Base-by-base conservation (phyloP, 2,888 invertebrate genomes). In the Eilema sororculum region DNA sequence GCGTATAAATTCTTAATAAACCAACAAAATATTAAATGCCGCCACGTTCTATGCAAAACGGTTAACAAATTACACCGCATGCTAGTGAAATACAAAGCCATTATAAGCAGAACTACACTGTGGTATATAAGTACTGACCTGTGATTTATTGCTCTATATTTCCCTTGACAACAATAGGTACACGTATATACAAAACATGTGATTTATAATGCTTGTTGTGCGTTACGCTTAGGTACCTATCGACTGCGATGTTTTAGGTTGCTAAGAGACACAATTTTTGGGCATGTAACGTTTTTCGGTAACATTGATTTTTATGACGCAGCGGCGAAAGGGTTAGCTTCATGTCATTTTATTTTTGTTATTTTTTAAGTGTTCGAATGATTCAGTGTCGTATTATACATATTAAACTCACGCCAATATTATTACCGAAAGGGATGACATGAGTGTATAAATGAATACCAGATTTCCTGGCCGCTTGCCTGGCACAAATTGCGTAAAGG, bases 201-300 rank as follows among this genome's bases (percentile, higher is more conserved):
- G 89, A 87, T 85, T 86, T 87, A 86, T 87, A 79, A 77, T 81
- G 78, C 79, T 74, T 77, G 78, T 80, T 73, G 81, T 88, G 89
- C 89, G 88, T 89, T 86, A 77, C 74, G 67, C 73, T 74, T 78
- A 66, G 61, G 57, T 78, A 77, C 64, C 37, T 86, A 84, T 84
- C 76, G 82, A 84, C 85, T 76, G 59, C 76, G 73, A 71, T 73
- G 75, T 78, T 76, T 72, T 22, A 56, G 74, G 90, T 90, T 89
- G 90, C 90, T 77, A 79, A 67, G 90, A 73, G 74, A 90, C 90
- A 75, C 87, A 73, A 77, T 81, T 86, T 76, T 80, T 76, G 78
- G 78, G 78, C 83, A 84, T 56, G 85, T 72, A 84, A 79, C 69
- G 76, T 56, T 62, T 73, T 75, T 56, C 60, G 33, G 41, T 60